Conservation (phyloP, 2,888 invertebrate genomes). For the Lochmaea crataegi region DNA sequence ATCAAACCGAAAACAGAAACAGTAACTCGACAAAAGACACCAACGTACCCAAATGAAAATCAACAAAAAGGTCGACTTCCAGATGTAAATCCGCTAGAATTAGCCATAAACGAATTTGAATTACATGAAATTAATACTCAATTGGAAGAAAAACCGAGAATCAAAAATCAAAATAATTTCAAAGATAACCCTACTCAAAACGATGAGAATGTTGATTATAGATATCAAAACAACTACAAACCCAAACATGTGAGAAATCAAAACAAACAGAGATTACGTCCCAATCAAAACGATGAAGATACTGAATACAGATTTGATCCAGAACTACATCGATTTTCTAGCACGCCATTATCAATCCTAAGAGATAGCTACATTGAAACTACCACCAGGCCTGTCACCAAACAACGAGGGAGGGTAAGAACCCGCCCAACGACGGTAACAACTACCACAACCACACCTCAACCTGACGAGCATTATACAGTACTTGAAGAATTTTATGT, state of each 20-base stretch:
- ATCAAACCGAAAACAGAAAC: constrained; percentile 22
- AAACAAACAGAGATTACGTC: neutral
- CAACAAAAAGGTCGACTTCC: constrained; percentile 26
- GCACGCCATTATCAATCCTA: constrained; percentile 46
- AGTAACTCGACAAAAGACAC: neutral
- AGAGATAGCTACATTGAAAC: constrained; percentile 42
- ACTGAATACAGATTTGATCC: constrained; percentile 40
- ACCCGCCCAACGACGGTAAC: constrained; percentile 45
- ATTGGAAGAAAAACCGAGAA: constrained; percentile 41
- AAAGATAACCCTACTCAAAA: constrained; percentile 20
- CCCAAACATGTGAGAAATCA: neutral
- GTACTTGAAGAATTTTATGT: constrained; percentile 58
- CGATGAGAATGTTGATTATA: neutral
- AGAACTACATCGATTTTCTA: constrained; percentile 41
- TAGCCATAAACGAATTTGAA: constrained; percentile 55
- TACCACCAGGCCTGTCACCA: constrained; percentile 40
- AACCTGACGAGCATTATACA: constrained; percentile 54
- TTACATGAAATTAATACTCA: constrained; percentile 54
- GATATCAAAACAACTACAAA: constrained; percentile 35
- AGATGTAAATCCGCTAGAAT: constrained; percentile 49
- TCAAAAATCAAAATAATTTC: constrained; percentile 38
- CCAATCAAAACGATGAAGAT: constrained; percentile 15
- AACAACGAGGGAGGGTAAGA: constrained; percentile 44
- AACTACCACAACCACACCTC: constrained; percentile 43
- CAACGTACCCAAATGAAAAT: constrained; percentile 7